Conservation (phyloP, 2,797 vertebrate species). For the Arremon brunneinucha region DNA sequence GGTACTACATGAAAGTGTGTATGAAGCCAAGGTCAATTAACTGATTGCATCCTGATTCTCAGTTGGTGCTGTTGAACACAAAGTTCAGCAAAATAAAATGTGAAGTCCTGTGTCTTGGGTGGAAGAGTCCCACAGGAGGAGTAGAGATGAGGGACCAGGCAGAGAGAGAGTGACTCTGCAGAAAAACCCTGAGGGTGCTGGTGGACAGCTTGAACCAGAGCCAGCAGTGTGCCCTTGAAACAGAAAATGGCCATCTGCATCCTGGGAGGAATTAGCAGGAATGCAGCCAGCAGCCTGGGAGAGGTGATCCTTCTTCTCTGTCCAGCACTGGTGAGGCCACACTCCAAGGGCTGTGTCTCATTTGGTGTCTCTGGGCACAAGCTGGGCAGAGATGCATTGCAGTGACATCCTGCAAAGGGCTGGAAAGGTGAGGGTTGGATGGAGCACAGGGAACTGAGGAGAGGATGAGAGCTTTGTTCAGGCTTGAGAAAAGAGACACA, state of each 20-base stretch:
- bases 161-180: not conserved
- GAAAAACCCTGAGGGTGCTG: not conserved
- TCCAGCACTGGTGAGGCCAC: not conserved
- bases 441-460: accelerated
- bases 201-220: not conserved
- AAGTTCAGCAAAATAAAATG: not conserved
- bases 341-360: not conserved
- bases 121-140: not conserved
- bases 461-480: not conserved
- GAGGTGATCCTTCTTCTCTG: not conserved
- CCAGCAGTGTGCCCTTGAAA: not conserved
- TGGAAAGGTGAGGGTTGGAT: not conserved
- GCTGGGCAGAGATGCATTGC: accelerated
- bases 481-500: not conserved
- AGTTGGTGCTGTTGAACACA: not conserved
- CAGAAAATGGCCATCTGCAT: not conserved
- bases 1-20: not conserved
- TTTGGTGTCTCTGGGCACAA: no score
- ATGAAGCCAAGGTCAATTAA: constrained; percentile 45
- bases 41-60: not conserved
- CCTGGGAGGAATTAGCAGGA: not conserved
- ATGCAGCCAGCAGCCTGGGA: not conserved
- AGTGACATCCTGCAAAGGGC: not conserved
- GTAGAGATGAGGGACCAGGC: not conserved
- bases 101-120: not conserved